Evolutionary conservation across 2,113 vertebrate genomes (phyloP), one percentile per base, ranked within the genome.

Genomic region (Macquaria australasica): DNA sequence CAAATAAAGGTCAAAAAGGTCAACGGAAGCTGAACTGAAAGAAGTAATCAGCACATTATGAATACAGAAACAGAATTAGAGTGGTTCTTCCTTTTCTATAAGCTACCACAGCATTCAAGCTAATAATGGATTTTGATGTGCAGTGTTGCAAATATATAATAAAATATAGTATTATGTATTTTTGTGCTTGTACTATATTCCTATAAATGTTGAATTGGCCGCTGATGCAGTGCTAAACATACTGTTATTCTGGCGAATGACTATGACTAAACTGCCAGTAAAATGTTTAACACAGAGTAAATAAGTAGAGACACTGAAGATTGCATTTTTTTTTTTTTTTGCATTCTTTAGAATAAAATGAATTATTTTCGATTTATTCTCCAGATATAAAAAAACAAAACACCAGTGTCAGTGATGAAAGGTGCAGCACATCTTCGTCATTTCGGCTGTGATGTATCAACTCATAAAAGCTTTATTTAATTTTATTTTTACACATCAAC

Each of bases 1-100:
- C 3, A 6, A 41, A 58, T 34, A 18, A 16, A 71, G 82, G 63
- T 74, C 71, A 64, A 21, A 68, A 8, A 63, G 78, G 66, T 79
- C 73, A 63, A 14, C 21, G 1, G 12, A 59, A 0, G 62, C 34
- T 71, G 31, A 53, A 14, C 2, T 55, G 20, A 45, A n/a, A 63
- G 34, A 77, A 50, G 59, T 34, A 10, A n/a, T 68, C 10, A 6
- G 25, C n/a, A 20, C 6, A 25, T 37, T 53, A 34, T 10, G 12
- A 67, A 58, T 25, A 28, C 2, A 28, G 16, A 31, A 74, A 25
- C 23, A 12, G 15, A 50, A 72, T 18, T 18, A 9, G 9, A 77
- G 15, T 9, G 3, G 11, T 60, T 50, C 9, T n/a, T 69, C 14
- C 43, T 37, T 79, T 62, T 39, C 41, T 60, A 25, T 25, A 16